Evolutionary conservation across 2,797 vertebrate species (phyloP).

Genomic region (Acridotheres tristis): DNA sequence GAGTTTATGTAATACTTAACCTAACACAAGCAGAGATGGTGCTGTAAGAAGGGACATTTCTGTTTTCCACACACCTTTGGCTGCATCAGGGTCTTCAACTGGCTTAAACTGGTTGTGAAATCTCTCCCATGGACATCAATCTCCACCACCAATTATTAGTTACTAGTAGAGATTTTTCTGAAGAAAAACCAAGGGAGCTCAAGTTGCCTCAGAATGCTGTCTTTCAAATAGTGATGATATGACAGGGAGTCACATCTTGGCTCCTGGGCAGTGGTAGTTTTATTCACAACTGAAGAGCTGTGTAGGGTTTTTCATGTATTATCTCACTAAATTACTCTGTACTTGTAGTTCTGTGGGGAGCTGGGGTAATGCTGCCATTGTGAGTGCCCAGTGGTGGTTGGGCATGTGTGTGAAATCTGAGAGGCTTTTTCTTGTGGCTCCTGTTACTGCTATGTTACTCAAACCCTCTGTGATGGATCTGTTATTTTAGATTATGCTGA

Average conservation of each 20-base stretch:
- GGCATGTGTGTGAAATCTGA: not conserved
- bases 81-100: not conserved
- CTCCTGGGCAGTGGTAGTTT: not conserved
- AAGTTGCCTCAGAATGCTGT: not conserved
- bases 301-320: fast-evolving
- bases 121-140: fast-evolving
- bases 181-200: not conserved
- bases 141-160: not conserved
- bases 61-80: not conserved
- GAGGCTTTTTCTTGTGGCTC: not conserved
- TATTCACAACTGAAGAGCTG: not conserved
- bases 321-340: not conserved
- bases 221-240: not conserved
- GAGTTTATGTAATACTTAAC: not conserved
- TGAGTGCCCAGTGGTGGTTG: not conserved
- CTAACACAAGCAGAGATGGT: not conserved
- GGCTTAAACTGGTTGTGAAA: not conserved
- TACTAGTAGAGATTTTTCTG: not conserved
- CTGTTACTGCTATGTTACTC: not conserved
- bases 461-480: not conserved
- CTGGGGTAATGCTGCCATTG: not conserved
- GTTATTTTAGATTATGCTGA: not conserved
- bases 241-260: not conserved
- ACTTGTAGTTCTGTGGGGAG: not conserved
- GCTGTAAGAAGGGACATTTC: not conserved